Conservation (phyloP, 2,113 vertebrate species). For the Microcebus tavaratra region DNA sequence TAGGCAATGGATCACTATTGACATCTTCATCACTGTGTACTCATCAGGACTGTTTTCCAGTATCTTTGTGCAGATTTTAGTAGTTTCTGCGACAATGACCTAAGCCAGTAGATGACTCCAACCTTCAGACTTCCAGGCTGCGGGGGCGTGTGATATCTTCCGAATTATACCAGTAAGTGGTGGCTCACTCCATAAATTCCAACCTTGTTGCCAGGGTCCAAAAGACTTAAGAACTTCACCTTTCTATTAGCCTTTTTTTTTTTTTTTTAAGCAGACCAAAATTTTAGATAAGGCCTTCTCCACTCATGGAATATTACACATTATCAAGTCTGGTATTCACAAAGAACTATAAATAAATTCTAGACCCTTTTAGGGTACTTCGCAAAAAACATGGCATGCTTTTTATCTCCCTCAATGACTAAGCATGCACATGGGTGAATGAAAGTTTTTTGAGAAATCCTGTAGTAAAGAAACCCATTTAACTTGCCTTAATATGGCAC, state of each 20-base stretch:
- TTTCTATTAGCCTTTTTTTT: background rate
- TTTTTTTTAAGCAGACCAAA: background rate
- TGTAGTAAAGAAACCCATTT: background rate
- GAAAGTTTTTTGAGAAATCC: background rate
- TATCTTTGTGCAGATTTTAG: background rate
- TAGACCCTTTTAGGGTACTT: background rate
- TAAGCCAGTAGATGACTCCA: background rate
- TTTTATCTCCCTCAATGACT: background rate
- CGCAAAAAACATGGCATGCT: background rate
- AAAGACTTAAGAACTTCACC: background rate
- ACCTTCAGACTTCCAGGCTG: background rate
- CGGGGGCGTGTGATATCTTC: background rate
- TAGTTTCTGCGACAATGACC: background rate
- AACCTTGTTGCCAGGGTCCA: background rate
- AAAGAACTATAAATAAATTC: background rate
- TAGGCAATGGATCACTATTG: background rate
- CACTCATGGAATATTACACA: background rate
- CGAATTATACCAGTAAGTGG: background rate
- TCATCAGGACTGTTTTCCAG: background rate
- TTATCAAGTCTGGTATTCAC: background rate
- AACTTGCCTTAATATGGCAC: background rate
- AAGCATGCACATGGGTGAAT: background rate
- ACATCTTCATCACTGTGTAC: background rate
- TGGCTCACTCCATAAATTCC: background rate
- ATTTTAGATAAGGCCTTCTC: background rate